Conservation (phyloP, 2,888 invertebrate species). For the Platypus cylindrus region DNA sequence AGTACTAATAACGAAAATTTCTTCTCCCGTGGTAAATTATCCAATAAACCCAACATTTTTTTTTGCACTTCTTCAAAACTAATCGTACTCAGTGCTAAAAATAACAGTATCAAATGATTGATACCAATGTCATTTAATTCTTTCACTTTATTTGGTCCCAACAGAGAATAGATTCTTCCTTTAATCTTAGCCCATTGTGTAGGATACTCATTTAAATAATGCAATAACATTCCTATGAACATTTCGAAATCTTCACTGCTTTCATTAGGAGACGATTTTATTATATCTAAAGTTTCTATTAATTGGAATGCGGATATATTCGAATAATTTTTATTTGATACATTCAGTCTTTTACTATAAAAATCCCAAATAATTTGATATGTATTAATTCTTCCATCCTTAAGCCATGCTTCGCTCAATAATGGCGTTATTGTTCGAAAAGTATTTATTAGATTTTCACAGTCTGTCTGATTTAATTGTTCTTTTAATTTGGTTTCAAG, state of each 20-base stretch:
- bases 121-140: slow-evolving; percentile 28
- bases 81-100: slow-evolving; percentile 23
- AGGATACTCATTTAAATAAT: slow-evolving; percentile 27
- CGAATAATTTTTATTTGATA: slow-evolving; percentile 18
- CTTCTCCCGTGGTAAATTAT: slow-evolving; percentile 22
- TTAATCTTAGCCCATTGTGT: slow-evolving; percentile 32
- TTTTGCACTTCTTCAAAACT: slow-evolving; percentile 27
- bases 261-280: slow-evolving; percentile 18
- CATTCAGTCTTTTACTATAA: slow-evolving; percentile 28
- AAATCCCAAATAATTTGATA: slow-evolving; percentile 32
- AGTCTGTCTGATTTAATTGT: slow-evolving; percentile 16
- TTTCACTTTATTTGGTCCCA: slow-evolving; percentile 30
- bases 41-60: slow-evolving; percentile 26
- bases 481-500: slow-evolving; percentile 24
- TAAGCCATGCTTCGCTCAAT: slow-evolving; percentile 26
- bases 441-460: slow-evolving; percentile 19
- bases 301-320: slow-evolving; percentile 15
- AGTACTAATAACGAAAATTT: slow-evolving; percentile 21
- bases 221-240: slow-evolving; percentile 27
- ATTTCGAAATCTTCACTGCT: slow-evolving; percentile 27
- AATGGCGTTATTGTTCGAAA: slow-evolving; percentile 25
- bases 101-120: slow-evolving; percentile 27
- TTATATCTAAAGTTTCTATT: slow-evolving; percentile 19
- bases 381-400: slow-evolving; percentile 26
- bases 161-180: slow-evolving; percentile 32